Conservation (phyloP, 2,888 invertebrate species). For the Lamellibrachia columna region DNA sequence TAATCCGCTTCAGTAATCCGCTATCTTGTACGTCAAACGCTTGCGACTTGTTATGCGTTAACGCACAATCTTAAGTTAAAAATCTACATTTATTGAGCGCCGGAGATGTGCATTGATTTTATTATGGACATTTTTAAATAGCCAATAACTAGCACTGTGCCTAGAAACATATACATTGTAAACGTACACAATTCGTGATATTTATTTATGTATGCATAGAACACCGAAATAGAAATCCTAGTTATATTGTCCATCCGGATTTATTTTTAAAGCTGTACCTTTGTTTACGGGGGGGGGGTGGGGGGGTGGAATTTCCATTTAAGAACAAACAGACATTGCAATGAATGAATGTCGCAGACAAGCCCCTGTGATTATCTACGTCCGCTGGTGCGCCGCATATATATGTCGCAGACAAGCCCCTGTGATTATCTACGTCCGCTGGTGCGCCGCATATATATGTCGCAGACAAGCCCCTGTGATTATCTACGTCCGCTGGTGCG, state of each 20-base stretch:
- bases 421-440: too few relatives aligned
- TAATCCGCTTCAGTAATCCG: background rate
- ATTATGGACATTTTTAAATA: background rate
- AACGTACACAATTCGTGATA: background rate
- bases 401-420: too few relatives aligned
- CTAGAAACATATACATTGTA: background rate
- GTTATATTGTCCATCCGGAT: background rate
- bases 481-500: too few relatives aligned
- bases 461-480: too few relatives aligned
- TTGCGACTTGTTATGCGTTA: background rate
- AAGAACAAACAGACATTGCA: background rate
- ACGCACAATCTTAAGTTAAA: background rate
- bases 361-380: too few relatives aligned
- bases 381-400: too few relatives aligned
- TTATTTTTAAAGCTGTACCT: background rate
- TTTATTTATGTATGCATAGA: background rate
- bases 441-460: too few relatives aligned
- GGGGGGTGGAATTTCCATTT: background rate
- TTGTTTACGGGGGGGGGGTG: background rate
- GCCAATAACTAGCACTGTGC: background rate
- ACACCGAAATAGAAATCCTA: background rate
- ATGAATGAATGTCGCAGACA: too few relatives aligned
- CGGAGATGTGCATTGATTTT: background rate
- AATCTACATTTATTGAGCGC: background rate
- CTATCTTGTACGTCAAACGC: background rate